Conservation (phyloP, 2,113 vertebrate genomes). For the Sigmodon hispidus region DNA sequence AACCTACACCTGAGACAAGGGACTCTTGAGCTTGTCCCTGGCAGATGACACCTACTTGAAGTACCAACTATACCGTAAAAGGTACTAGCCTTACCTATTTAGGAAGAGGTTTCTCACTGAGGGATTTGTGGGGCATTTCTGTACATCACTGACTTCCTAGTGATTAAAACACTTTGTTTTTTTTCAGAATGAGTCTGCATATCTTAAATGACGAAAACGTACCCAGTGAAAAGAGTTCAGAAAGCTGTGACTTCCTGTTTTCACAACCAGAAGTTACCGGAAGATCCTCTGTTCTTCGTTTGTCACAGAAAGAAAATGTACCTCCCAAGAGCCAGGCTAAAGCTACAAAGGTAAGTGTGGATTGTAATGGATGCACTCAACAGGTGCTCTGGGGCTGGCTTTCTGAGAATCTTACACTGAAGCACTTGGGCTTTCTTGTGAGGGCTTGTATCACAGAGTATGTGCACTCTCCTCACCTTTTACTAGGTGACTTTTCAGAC, state of each 20-base stretch:
- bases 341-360: slow-evolving; percentile 85
- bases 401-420: neutral
- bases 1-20: neutral
- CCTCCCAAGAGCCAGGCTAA: slow-evolving; percentile 86
- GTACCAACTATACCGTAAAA: neutral
- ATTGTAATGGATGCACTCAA: rapidly evolving
- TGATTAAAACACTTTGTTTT: neutral
- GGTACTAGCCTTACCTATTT: no score
- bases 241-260: slow-evolving; percentile 87
- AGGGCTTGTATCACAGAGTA: neutral
- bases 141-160: neutral
- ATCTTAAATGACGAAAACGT: slow-evolving; percentile 88
- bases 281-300: slow-evolving; percentile 90
- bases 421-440: rapidly evolving
- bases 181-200: slow-evolving; percentile 92
- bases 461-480: neutral
- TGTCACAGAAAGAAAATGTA: slow-evolving; percentile 93
- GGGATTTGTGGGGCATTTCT: rapidly evolving
- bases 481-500: slow-evolving; percentile 97
- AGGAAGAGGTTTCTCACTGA: rapidly evolving
- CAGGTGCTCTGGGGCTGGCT: neutral
- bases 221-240: slow-evolving; percentile 78
- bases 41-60: neutral
- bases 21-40: neutral
- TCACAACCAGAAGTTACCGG: slow-evolving; percentile 86